A percentile compares a stretch with the other conserved stretches of the same genome.
phyloP scores from a whole-genome alignment of 2,113 vertebrate genomes.

The Lepus europaeus region DNA sequence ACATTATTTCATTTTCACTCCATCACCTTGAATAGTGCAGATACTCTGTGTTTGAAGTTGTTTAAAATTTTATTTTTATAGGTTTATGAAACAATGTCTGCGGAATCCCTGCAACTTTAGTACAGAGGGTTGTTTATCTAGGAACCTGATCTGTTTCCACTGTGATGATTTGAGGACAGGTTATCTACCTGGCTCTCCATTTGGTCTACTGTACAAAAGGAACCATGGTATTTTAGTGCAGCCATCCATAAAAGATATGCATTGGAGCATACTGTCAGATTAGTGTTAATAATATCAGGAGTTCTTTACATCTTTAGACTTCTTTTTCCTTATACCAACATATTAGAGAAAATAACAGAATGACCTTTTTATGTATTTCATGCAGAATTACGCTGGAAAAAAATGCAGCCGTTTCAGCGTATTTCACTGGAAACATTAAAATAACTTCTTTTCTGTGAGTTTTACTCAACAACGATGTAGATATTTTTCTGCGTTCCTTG shows the following conservation, averaged over 20 bases:
- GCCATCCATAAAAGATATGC: not conserved
- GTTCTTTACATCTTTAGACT: slow-evolving; percentile 22
- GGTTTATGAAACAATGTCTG: not conserved
- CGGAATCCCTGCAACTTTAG: not conserved
- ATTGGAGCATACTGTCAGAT: not conserved
- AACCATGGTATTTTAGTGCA: not conserved
- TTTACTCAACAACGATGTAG: slow-evolving; percentile 21
- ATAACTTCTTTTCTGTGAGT: not conserved
- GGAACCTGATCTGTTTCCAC: not conserved
- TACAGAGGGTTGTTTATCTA: not conserved
- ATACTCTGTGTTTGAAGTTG: not conserved
- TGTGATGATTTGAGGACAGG: not conserved
- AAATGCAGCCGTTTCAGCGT: not conserved
- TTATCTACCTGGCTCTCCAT: not conserved
- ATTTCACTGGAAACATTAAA: slow-evolving; percentile 59
- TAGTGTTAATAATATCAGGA: slow-evolving; percentile 26
- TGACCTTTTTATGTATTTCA: not conserved
- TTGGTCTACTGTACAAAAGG: not conserved
- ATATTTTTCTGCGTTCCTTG: slow-evolving; percentile 58
- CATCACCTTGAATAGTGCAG: not conserved
- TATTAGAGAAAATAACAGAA: not conserved
- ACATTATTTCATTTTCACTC: not conserved
- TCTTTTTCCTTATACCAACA: slow-evolving; percentile 15
- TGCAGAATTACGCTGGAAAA: not conserved
- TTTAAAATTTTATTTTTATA: not conserved